Evolutionary conservation across 2,797 vertebrate species (phyloP).

Genomic region (Synanceia verrucosa): DNA sequence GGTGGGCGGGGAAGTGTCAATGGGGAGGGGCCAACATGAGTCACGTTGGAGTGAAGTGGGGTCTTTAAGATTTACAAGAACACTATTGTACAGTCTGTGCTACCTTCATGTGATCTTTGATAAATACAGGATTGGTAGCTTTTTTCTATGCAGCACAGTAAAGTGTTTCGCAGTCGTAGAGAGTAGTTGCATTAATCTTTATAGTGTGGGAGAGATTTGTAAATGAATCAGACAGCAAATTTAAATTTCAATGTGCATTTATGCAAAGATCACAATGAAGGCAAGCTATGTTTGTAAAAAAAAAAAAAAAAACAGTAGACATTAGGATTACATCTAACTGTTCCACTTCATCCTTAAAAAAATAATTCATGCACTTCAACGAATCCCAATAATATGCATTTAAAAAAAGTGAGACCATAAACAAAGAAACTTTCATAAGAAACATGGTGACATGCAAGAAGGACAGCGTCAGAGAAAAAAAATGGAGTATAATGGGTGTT

Average conservation of each 20-base stretch:
- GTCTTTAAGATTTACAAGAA: slow-evolving; percentile 40
- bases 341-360: slow-evolving; percentile 65
- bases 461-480: slow-evolving; percentile 74
- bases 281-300: slow-evolving; percentile 39
- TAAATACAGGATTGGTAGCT: slow-evolving; percentile 44
- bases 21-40: slow-evolving; percentile 52
- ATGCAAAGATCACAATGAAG: slow-evolving; percentile 82
- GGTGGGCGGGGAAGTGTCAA: slow-evolving; percentile 55
- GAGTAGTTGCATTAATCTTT: slow-evolving; percentile 12
- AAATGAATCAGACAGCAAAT: slow-evolving; percentile 12
- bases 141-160: slow-evolving; percentile 22
- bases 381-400: slow-evolving; percentile 57
- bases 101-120: slow-evolving; percentile 77
- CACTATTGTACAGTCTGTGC: slow-evolving; percentile 48
- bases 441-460: slow-evolving; percentile 82
- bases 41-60: slow-evolving; percentile 47
- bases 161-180: slow-evolving; percentile 25
- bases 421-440: slow-evolving; percentile 57
- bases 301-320: slow-evolving; percentile 47
- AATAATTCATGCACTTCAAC: slow-evolving; percentile 76
- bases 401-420: slow-evolving; percentile 55
- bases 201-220: slow-evolving; percentile 13
- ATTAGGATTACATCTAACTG: slow-evolving; percentile 50
- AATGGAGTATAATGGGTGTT: slow-evolving; percentile 82
- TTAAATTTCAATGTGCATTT: slow-evolving; percentile 49